Base-by-base conservation (phyloP, 2,797 vertebrate species). In the Mionectes olivaceus region DNA sequence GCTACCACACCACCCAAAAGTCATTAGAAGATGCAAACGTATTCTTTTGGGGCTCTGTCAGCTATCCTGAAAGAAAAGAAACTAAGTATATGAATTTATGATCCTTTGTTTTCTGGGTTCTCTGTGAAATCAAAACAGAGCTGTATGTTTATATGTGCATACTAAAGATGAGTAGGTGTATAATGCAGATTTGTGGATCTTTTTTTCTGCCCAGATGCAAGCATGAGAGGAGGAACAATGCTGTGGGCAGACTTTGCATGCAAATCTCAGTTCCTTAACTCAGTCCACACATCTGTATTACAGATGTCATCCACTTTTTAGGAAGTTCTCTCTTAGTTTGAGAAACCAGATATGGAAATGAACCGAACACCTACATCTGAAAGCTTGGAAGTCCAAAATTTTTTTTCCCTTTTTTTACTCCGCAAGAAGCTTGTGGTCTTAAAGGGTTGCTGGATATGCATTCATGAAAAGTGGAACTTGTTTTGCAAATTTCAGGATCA, bases 251-350 rank as follows among this genome's bases (percentile, higher is more conserved):
- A 57, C 13, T 85, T 93, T 47, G 46, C 69, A 77, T 95, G 64
- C 46, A 73, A 64, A 68, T 92, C 71, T 92, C 71, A 27, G 64
- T 75, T 92, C 57, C 56, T 55, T n/a, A 91, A 8, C 24, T 92
- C 64, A 53, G 52, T 67, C 37, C 33, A 12, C 2, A 5, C 9
- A 11, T 89, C 77, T 90, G 44, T 56, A 32, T 57, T 92, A 75
- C 53, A 74, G 39, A 33, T 87, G 81, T 77, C 11, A 19, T 94
- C 49, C 85, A 74, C 70, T 82, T 88, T 91, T 94, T 50, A 92
- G 89, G 81, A 92, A 90, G 80, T 17, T 82, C 60, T 90, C 37
- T 46, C 63, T 86, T 18, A 28, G 9, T 63, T 52, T 82, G 41
- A 89, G 67, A 89, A 85, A 83, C 16, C 24, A 74, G 63, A 74